Conservation (phyloP, 2,113 vertebrate species). For the Rhodinocichla rosea region DNA sequence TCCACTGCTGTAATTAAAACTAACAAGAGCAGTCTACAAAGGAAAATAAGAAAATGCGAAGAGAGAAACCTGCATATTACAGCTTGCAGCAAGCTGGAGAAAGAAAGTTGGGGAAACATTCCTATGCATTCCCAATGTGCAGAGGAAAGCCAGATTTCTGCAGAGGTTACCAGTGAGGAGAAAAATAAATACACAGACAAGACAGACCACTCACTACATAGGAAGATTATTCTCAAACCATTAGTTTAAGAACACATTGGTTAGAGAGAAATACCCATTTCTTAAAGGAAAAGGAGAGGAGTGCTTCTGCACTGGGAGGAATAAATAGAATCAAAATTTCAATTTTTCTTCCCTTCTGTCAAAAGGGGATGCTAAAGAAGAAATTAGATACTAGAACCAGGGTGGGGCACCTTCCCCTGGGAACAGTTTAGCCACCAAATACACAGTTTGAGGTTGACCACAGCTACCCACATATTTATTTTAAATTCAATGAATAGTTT, state of each 20-base stretch:
- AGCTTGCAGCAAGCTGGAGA: neutral
- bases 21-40: conserved; percentile 57
- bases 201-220: neutral
- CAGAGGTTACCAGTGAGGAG: neutral
- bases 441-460: neutral
- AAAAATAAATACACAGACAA: neutral
- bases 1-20: conserved; percentile 65
- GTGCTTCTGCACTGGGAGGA: neutral
- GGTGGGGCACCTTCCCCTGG: neutral
- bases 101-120: conserved; percentile 27
- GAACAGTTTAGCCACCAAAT: neutral
- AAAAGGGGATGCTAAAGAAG: neutral
- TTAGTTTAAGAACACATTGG: neutral
- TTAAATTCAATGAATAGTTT: neutral
- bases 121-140: neutral
- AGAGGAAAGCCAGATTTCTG: neutral
- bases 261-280: neutral
- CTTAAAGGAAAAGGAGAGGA: neutral
- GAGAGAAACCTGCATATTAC: neutral
- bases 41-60: conserved; percentile 50
- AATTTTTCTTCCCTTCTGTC: neutral
- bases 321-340: neutral
- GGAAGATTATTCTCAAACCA: neutral
- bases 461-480: neutral
- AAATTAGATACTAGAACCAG: neutral